Evolutionary conservation across 2,113 vertebrate species (phyloP).

Genomic region (Taurulus bubalis): DNA sequence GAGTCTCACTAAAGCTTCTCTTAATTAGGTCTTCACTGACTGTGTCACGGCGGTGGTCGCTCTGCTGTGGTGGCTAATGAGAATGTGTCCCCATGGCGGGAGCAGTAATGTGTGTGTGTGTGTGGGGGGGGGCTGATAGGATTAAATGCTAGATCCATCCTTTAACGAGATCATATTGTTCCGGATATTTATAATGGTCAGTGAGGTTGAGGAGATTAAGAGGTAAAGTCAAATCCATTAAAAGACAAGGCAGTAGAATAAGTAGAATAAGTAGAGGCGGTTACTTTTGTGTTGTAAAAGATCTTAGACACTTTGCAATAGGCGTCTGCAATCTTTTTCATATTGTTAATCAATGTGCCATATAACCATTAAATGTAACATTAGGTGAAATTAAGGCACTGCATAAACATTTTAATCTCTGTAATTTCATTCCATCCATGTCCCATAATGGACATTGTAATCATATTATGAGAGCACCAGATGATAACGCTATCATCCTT

Average conservation of each 20-base stretch:
- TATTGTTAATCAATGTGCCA: neutral
- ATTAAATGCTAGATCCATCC: slow-evolving; percentile 22
- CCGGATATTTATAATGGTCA: slow-evolving; percentile 52
- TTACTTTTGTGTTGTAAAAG: neutral
- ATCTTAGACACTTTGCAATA: neutral
- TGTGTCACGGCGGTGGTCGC: slow-evolving; percentile 21
- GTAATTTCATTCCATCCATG: no score
- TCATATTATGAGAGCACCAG: neutral
- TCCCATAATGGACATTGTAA: neutral
- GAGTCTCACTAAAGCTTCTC: slow-evolving; percentile 1
- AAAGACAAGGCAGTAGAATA: neutral
- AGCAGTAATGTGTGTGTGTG: slow-evolving; percentile 3
- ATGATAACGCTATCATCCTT: neutral
- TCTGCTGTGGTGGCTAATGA: slow-evolving; percentile 22
- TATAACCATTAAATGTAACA: neutral
- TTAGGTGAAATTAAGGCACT: neutral
- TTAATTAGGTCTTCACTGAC: slow-evolving; percentile 33
- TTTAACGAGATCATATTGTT: slow-evolving; percentile 32
- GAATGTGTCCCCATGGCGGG: slow-evolving; percentile 30
- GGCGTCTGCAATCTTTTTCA: neutral
- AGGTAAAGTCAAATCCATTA: neutral
- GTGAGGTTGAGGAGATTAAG: neutral
- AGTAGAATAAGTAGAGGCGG: neutral
- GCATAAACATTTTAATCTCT: neutral
- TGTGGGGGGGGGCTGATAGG: neutral